phyloP scores from a whole-genome alignment of 1,140 invertebrate genomes.

The Calephelis nemesis region DNA sequence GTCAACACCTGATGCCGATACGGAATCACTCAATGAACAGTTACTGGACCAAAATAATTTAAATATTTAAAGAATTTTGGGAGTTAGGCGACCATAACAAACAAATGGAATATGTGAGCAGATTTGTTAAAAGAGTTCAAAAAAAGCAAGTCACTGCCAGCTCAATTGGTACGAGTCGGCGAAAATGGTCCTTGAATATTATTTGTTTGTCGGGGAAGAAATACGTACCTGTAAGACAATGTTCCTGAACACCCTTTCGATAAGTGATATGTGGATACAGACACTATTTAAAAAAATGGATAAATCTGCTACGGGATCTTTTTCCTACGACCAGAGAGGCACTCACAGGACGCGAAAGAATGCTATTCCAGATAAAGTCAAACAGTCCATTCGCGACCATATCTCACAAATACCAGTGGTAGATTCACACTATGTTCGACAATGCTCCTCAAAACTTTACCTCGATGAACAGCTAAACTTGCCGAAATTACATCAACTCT shows the following conservation, averaged over 20 bases:
- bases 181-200: too few relatives aligned
- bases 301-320: background rate
- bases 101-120: too few relatives aligned
- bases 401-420: background rate
- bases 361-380: background rate
- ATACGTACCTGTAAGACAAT: background rate
- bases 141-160: too few relatives aligned
- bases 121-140: too few relatives aligned
- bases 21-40: too few relatives aligned
- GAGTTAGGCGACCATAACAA: too few relatives aligned
- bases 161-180: too few relatives aligned
- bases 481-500: background rate
- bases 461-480: background rate
- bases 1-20: too few relatives aligned
- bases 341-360: background rate
- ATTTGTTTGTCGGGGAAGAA: background rate
- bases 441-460: background rate
- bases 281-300: background rate
- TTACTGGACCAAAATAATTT: too few relatives aligned
- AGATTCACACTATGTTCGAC: background rate
- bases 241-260: background rate
- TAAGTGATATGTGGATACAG: background rate
- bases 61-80: too few relatives aligned
- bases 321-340: background rate
- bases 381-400: background rate